These are phyloP conservation scores for Manis javanica DNA, from an alignment of 2,797 vertebrate species.

Conservation along the genomic window DNA sequence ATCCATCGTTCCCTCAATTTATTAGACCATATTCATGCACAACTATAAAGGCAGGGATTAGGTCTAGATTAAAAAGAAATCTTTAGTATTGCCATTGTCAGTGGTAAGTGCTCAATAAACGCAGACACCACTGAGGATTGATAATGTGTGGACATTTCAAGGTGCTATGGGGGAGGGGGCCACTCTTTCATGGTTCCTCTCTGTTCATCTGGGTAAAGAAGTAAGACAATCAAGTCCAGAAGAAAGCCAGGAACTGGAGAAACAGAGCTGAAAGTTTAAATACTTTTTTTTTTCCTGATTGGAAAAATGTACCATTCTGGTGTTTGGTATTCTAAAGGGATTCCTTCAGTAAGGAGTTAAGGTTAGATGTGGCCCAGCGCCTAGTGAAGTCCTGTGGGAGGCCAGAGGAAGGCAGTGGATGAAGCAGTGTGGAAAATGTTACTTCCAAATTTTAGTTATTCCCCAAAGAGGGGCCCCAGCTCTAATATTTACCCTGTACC, in stretches of 20 bases:
- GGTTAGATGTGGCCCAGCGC: slow-evolving; percentile 54
- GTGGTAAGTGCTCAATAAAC: not conserved
- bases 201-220: not conserved
- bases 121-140: not conserved
- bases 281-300: not conserved
- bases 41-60: not conserved
- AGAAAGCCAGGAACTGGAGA: not conserved
- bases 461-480: slow-evolving; percentile 43
- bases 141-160: not conserved
- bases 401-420: slow-evolving; percentile 5
- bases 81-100: not conserved
- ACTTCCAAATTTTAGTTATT: slow-evolving; percentile 58
- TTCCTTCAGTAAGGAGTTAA: slow-evolving; percentile 72
- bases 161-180: not conserved
- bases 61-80: not conserved
- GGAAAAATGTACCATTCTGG: not conserved
- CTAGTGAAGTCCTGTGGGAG: slow-evolving; percentile 37
- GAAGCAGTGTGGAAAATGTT: slow-evolving; percentile 63
- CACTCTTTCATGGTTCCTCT: not conserved
- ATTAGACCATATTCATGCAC: not conserved
- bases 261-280: not conserved
- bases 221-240: not conserved
- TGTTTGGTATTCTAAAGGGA: slow-evolving; percentile 32
- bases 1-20: not conserved
- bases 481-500: slow-evolving; percentile 56